phyloP scores from a whole-genome alignment of 2,888 invertebrate genomes.

The Pantelozetes paolii region DNA sequence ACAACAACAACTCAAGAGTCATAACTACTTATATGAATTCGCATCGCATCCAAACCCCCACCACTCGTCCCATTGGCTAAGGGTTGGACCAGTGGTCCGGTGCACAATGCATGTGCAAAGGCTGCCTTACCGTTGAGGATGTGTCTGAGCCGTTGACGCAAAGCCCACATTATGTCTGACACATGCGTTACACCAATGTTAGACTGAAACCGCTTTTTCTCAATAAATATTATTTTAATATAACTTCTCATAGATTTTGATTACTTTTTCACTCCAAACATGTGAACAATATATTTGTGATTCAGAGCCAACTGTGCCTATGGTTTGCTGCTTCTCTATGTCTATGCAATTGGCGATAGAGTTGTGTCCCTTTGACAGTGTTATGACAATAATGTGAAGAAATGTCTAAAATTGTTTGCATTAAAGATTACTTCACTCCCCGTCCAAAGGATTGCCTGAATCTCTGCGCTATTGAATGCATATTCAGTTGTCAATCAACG shows the following conservation, averaged over 20 bases:
- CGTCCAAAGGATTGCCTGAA: slow-evolving; percentile 4
- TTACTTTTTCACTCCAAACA: background rate
- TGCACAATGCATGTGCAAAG: background rate
- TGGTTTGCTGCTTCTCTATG: background rate
- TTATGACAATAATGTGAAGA: slow-evolving; percentile 24
- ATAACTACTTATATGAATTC: slow-evolving; percentile 35
- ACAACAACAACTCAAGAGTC: slow-evolving; percentile 38
- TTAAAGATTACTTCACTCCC: slow-evolving; percentile 33
- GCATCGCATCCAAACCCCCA: background rate
- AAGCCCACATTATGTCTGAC: slow-evolving; percentile 19
- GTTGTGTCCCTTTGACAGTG: background rate
- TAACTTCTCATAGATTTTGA: slow-evolving; percentile 1
- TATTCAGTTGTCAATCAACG: slow-evolving; percentile 34
- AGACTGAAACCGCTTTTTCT: background rate
- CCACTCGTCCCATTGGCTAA: slow-evolving; percentile 10
- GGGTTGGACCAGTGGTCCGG: slow-evolving; percentile 1
- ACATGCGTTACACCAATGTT: slow-evolving; percentile 13
- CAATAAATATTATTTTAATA: slow-evolving; percentile 6
- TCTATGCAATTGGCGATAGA: background rate
- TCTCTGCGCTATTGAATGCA: background rate
- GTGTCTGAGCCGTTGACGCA: background rate
- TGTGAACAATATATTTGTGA: background rate
- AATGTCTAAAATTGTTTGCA: slow-evolving; percentile 28
- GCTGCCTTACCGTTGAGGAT: slow-evolving; percentile 9
- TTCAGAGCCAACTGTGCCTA: background rate